Percentiles rank a stretch among this genome's conserved stretches.
Evolutionary conservation across 2,797 vertebrate genomes (phyloP).

Genomic region (Sebastiscus albofasciatus): DNA sequence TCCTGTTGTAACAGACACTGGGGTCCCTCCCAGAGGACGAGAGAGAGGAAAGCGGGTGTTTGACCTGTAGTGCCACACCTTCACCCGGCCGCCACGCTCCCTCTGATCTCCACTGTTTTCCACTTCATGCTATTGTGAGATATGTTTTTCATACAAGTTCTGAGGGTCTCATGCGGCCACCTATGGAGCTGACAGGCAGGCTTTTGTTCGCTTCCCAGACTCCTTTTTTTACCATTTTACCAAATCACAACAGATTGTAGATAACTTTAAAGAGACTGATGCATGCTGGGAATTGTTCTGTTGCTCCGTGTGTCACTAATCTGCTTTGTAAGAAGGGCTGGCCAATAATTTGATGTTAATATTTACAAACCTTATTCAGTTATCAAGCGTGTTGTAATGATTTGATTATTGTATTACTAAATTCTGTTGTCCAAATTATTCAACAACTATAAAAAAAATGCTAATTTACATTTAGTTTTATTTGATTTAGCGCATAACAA

Average conservation of each 20-base stretch:
- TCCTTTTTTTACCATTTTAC: not conserved
- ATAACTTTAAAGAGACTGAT: not conserved
- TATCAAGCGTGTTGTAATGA: not conserved
- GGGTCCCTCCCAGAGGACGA: slow-evolving; percentile 61
- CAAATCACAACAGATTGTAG: not conserved
- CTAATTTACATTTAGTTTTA: not conserved
- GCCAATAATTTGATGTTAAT: not conserved
- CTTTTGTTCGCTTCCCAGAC: slow-evolving; percentile 39
- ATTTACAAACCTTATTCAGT: not conserved
- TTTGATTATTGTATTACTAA: not conserved
- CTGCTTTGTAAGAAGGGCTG: not conserved
- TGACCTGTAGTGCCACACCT: slow-evolving; percentile 70
- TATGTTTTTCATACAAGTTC: slow-evolving; percentile 67
- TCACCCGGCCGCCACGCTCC: slow-evolving; percentile 12
- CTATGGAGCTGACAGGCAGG: slow-evolving; percentile 35
- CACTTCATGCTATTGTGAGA: slow-evolving; percentile 67
- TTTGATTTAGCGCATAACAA: not conserved
- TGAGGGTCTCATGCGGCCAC: slow-evolving; percentile 47
- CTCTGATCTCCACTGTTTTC: slow-evolving; percentile 65
- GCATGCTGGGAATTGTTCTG: not conserved
- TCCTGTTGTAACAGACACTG: slow-evolving; percentile 68
- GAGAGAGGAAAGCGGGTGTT: slow-evolving; percentile 47
- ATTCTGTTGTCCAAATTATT: not conserved
- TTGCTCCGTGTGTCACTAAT: not conserved
- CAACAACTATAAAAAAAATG: not conserved